Evolutionary conservation across 1,140 invertebrate genomes (phyloP).

Genomic region (Camponotus pennsylvanicus): DNA sequence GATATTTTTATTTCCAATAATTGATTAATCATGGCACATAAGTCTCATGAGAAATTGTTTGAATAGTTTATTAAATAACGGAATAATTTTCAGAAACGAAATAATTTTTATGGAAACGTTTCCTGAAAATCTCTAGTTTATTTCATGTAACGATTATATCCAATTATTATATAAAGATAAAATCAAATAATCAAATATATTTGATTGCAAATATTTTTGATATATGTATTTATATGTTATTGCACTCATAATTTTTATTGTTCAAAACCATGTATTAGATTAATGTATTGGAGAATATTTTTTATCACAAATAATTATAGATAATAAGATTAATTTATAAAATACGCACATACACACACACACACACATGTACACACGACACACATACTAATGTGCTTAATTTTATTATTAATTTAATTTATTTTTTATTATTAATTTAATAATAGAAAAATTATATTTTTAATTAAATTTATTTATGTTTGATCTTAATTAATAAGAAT

Average conservation of each 20-base stretch:
- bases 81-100: neutral
- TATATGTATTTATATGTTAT: neutral
- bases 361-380: too few species aligned
- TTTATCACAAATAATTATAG: neutral
- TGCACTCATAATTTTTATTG: neutral
- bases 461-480: neutral
- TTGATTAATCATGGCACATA: neutral
- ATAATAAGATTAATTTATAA: constrained; percentile 1
- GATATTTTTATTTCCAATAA: too few species aligned
- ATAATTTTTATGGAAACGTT: constrained; percentile 32
- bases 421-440: neutral
- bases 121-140: constrained; percentile 14
- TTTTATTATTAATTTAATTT: neutral
- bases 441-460: neutral
- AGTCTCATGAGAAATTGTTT: neutral
- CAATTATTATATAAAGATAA: constrained; percentile 7
- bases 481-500: neutral
- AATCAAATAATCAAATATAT: neutral
- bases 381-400: neutral
- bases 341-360: neutral
- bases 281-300: constrained; percentile 10
- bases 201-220: neutral
- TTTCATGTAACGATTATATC: constrained; percentile 36
- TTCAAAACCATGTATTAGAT: neutral
- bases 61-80: neutral